A percentile compares a stretch with the other conserved stretches of the same genome.
phyloP scores from a whole-genome alignment of 2,797 vertebrate genomes.

The Sebastes ruberrimus region DNA sequence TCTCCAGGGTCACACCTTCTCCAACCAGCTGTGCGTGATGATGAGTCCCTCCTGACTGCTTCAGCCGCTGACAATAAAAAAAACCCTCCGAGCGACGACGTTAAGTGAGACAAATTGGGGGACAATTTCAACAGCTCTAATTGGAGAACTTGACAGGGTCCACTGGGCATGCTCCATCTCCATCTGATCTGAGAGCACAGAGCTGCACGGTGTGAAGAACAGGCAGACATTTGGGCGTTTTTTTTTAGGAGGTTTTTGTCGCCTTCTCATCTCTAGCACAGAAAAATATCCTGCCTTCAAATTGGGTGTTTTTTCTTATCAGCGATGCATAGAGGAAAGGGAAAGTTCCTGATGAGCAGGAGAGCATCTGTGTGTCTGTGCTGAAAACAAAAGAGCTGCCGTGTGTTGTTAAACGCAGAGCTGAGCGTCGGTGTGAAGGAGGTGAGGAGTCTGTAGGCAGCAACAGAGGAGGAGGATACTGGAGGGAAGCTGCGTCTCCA shows the following conservation, averaged over 20 bases:
- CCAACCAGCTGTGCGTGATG: constrained; percentile 40
- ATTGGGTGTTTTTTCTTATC: not conserved
- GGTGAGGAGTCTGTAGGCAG: constrained; percentile 72
- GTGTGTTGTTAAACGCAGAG: constrained; percentile 35
- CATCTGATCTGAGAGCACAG: constrained; percentile 34
- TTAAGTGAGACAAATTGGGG: constrained; percentile 9
- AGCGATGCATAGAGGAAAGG: constrained; percentile 23
- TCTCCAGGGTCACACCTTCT: constrained; percentile 61
- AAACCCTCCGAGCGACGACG: not conserved
- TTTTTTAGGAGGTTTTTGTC: constrained; percentile 26
- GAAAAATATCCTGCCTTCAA: not conserved
- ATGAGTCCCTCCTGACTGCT: not conserved
- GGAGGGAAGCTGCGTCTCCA: constrained; percentile 17
- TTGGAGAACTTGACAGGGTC: constrained; percentile 35
- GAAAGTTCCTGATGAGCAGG: constrained; percentile 19
- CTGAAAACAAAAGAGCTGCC: constrained; percentile 71
- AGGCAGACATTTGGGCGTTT: constrained; percentile 57
- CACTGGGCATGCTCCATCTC: constrained; percentile 73
- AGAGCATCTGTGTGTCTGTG: constrained; percentile 12
- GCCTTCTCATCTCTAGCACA: constrained; percentile 21
- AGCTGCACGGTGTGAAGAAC: constrained; percentile 51
- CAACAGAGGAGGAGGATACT: constrained; percentile 43
- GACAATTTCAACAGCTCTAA: constrained; percentile 27
- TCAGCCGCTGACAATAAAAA: constrained; percentile 8
- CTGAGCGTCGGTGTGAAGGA: constrained; percentile 67